Percentiles rank a stretch among this genome's conserved stretches.
Conservation (phyloP, 2,888 invertebrate genomes). For the Mantis religiosa region DNA sequence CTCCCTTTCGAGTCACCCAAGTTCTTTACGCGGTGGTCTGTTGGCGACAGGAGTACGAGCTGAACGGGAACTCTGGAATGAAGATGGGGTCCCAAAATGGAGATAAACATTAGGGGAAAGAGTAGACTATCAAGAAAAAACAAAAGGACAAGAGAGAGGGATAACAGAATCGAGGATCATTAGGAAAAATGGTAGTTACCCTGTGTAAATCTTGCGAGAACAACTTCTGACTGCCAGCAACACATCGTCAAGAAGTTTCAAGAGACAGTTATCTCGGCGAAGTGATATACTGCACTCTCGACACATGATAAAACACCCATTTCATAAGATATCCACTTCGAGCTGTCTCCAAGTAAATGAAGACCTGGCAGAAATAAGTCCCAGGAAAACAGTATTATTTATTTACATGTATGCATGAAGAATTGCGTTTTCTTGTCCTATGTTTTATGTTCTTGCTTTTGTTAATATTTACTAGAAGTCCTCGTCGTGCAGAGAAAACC, state of each 20-base stretch:
- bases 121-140: neutral
- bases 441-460: too few species aligned
- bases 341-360: neutral
- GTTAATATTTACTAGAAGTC: too few species aligned
- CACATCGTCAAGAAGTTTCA: neutral
- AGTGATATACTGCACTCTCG: neutral
- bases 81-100: neutral
- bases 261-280: neutral
- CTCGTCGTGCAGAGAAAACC: too few species aligned
- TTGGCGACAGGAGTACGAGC: neutral
- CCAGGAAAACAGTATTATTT: too few species aligned
- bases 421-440: too few species aligned
- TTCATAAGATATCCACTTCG: neutral
- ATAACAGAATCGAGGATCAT: neutral
- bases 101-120: neutral
- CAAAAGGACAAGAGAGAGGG: neutral
- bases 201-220: neutral
- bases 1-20: too few species aligned
- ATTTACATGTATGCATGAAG: too few species aligned
- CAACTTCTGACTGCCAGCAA: neutral
- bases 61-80: neutral
- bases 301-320: neutral
- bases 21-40: neutral
- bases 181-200: neutral
- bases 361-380: too few species aligned